Evolutionary conservation across 2,888 invertebrate species (phyloP), one percentile per base, ranked within the genome.

Genomic region (Abrostola triplasia): DNA sequence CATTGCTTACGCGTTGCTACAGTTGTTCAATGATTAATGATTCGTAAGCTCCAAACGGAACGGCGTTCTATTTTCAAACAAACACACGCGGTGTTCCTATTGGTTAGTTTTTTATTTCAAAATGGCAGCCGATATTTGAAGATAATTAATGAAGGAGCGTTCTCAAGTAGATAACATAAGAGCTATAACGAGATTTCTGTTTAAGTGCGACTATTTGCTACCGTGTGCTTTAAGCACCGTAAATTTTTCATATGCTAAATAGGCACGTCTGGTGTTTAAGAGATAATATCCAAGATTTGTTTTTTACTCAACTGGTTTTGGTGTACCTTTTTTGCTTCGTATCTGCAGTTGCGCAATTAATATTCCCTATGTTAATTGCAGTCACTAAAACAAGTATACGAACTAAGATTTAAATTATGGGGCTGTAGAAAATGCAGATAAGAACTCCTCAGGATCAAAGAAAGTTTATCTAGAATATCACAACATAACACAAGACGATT

Each of bases 121-220:
- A 89, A 92, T 92, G 92, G 92, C 88, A 90, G 90, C 87, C 88
- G 84, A 92, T 88, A 88, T 91, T 90, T 84, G 88, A 90, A 89
- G 87, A 90, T 92, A 88, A 93, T 90, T 91, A 89, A 93, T 92
- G 91, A 88, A 82, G 78, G 77, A 85, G 77, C 80, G 77, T 85
- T 88, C 84, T 88, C 80, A 80, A 86, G 83, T 83, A 89, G 90
- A 90, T 90, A 90, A 87, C 84, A 83, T 78, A 79, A 87, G 84
- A 82, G 79, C 61, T 76, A 85, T 84, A 80, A 85, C 80, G 79
- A 84, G 80, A 82, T 82, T 80, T 81, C 77, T 73, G 79, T 80
- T 83, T 88, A 89, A 91, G 90, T 88, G 88, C 83, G 82, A 85
- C 80, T 82, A 83, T 87, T 86, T 80, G 90, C 91, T 92, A 88